These are phyloP conservation scores for Cyanoramphus novaezelandiae DNA, from an alignment of 2,113 vertebrate species.

Conservation along the genomic window DNA sequence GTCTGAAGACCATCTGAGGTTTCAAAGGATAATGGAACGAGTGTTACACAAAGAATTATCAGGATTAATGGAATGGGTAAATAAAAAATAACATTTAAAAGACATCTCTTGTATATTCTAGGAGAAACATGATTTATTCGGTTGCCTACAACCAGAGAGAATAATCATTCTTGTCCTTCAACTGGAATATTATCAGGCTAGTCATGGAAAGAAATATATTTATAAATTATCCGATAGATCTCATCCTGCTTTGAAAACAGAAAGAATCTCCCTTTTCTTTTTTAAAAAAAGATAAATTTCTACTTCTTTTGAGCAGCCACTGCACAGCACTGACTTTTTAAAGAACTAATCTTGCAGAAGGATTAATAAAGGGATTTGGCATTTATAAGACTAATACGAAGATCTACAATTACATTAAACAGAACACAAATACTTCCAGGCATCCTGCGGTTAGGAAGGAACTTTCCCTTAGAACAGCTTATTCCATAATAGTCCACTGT, in stretches of 20 bases:
- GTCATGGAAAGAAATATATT: neutral
- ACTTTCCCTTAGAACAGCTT: constrained; percentile 22
- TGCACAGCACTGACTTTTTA: neutral
- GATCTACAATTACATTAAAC: constrained; percentile 18
- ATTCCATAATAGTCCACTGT: constrained; percentile 63
- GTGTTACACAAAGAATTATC: neutral
- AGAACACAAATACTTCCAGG: constrained; percentile 42
- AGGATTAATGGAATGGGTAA: neutral
- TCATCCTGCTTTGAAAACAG: neutral
- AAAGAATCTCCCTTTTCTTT: neutral
- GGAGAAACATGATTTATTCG: neutral
- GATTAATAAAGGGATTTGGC: constrained; percentile 42
- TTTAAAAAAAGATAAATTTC: neutral
- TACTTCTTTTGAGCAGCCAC: neutral
- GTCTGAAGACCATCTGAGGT: neutral
- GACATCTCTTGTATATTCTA: neutral
- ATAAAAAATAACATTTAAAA: neutral
- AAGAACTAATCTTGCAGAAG: neutral
- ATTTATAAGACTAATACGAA: constrained; percentile 37
- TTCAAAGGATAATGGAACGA: neutral
- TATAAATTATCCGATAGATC: neutral
- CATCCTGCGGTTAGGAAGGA: neutral
- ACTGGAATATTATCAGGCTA: neutral
- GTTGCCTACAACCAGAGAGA: neutral
- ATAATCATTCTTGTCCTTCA: constrained; percentile 17